These are phyloP conservation scores for Palythoa grandiflora DNA, from an alignment of 92 coral and sea anemone genomes.

Conservation along the genomic window DNA sequence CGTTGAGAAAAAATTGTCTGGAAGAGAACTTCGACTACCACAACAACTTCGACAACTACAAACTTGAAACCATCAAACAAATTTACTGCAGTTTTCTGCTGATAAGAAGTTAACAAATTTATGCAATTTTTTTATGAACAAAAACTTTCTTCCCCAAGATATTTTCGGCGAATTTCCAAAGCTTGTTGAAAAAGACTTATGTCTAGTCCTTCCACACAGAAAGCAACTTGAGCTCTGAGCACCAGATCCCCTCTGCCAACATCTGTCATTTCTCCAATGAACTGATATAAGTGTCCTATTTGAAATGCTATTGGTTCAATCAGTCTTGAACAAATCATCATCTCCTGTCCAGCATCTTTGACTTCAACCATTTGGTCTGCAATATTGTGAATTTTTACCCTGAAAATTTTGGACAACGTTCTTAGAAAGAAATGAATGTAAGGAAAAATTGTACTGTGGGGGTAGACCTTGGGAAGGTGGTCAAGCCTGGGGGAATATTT, in stretches of 20 bases:
- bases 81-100: not conserved
- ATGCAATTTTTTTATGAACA: not conserved
- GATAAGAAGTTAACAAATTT: not conserved
- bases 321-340: constrained; percentile 67
- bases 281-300: constrained; percentile 80
- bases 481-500: too few species aligned
- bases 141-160: constrained; percentile 54
- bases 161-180: constrained; percentile 73
- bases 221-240: constrained; percentile 75
- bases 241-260: constrained; percentile 36
- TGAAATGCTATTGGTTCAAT: constrained; percentile 88
- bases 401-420: constrained; percentile 4
- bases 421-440: not conserved
- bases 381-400: constrained; percentile 75
- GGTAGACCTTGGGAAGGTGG: not conserved
- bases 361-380: constrained; percentile 67
- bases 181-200: constrained; percentile 80
- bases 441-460: not conserved
- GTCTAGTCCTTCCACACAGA: constrained; percentile 82
- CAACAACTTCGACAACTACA: too few species aligned
- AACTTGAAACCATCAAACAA: too few species aligned
- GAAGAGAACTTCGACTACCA: too few species aligned
- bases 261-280: constrained; percentile 73
- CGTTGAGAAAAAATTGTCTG: too few species aligned
- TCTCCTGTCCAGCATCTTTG: constrained; percentile 67